These are phyloP conservation scores for Antechinus stuartii DNA, from an alignment of 2,113 vertebrate species.

Conservation along the genomic window DNA sequence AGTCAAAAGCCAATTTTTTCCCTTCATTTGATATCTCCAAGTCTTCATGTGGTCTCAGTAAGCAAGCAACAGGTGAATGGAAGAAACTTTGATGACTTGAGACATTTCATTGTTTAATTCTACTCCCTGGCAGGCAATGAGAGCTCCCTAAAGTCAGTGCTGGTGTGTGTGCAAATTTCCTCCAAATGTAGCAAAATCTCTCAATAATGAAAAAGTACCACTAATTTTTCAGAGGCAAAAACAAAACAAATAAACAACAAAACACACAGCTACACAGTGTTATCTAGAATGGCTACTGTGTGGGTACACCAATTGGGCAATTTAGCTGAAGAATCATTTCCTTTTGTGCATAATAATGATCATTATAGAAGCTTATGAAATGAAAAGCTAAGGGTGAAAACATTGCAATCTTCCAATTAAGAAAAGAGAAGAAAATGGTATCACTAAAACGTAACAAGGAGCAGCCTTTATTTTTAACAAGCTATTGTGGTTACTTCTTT, in stretches of 20 bases:
- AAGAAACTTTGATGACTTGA: slow-evolving; percentile 73
- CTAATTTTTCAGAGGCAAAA: slow-evolving; percentile 63
- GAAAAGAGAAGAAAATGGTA: neutral
- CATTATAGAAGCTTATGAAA: neutral
- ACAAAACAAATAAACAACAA: neutral
- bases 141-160: slow-evolving; percentile 75
- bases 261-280: slow-evolving; percentile 64
- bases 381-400: neutral
- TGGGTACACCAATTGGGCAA: neutral
- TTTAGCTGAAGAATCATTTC: neutral
- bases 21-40: slow-evolving; percentile 65
- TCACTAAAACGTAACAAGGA: rapidly evolving
- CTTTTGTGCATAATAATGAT: neutral
- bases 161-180: slow-evolving; percentile 82
- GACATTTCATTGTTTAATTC: slow-evolving; percentile 79
- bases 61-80: slow-evolving; percentile 71
- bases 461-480: slow-evolving; percentile 63
- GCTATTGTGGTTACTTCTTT: neutral
- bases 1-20: slow-evolving; percentile 64
- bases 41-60: slow-evolving; percentile 75
- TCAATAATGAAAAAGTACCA: slow-evolving; percentile 75
- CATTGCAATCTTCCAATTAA: neutral
- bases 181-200: slow-evolving; percentile 76
- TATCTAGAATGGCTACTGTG: slow-evolving; percentile 59
- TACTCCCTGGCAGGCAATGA: slow-evolving; percentile 73